These are phyloP conservation scores for Drosophila rellima DNA, from an alignment of 2,888 invertebrate species.

Conservation along the genomic window DNA sequence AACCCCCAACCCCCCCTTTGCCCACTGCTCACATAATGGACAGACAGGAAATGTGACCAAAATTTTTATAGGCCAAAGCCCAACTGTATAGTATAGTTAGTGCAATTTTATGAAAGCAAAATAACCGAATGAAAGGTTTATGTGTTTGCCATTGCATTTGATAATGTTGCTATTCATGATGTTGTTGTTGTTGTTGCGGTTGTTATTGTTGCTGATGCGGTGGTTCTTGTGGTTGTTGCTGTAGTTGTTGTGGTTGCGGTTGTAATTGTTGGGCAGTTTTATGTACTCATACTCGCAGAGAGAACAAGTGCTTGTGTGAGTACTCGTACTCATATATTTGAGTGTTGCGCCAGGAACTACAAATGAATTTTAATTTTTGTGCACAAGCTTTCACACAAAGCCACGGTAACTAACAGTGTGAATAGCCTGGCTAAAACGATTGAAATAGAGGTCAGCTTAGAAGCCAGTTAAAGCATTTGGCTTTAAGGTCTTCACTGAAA, in stretches of 20 bases:
- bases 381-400: constrained; percentile 63
- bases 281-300: constrained; percentile 27
- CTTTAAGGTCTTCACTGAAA: neutral
- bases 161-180: constrained; percentile 24
- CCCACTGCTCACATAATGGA: constrained; percentile 48
- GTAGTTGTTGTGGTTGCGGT: constrained; percentile 16
- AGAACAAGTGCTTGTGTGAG: constrained; percentile 6
- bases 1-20: neutral
- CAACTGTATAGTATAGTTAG: constrained; percentile 66
- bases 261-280: constrained; percentile 45
- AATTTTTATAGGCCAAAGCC: constrained; percentile 56
- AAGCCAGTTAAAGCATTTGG: constrained; percentile 6
- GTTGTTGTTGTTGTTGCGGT: neutral
- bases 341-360: constrained; percentile 57
- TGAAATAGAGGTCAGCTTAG: constrained; percentile 17
- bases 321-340: constrained; percentile 40
- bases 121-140: constrained; percentile 75
- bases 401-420: constrained; percentile 38
- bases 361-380: constrained; percentile 79
- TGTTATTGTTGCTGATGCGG: constrained; percentile 1
- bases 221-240: constrained; percentile 23
- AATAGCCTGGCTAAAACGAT: constrained; percentile 26
- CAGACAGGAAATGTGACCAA: constrained; percentile 69
- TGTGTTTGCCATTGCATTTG: constrained; percentile 52
- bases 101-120: constrained; percentile 72